These are phyloP conservation scores for Dryococelus australis DNA, from an alignment of 2,888 invertebrate genomes.

Conservation along the genomic window DNA sequence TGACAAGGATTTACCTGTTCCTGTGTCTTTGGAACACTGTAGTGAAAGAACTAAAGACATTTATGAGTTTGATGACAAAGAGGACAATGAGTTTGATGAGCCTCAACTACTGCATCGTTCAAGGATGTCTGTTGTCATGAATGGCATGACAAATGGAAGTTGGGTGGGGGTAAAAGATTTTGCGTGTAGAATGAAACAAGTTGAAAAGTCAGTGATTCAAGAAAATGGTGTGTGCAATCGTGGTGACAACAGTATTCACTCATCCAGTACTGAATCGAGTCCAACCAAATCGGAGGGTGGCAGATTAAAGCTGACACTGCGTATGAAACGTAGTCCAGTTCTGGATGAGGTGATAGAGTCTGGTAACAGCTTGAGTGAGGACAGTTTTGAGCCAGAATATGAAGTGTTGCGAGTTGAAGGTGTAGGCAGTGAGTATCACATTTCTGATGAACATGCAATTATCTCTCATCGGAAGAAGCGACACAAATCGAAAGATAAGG, in stretches of 20 bases:
- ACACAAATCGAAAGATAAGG: constrained; percentile 63
- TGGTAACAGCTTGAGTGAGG: constrained; percentile 73
- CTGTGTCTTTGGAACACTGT: constrained; percentile 18
- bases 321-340: constrained; percentile 87
- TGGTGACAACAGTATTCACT: background rate
- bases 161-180: constrained; percentile 29
- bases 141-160: constrained; percentile 31
- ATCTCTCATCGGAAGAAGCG: constrained; percentile 64
- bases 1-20: constrained; percentile 30
- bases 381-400: constrained; percentile 77
- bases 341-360: constrained; percentile 85
- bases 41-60: constrained; percentile 57
- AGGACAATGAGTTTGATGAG: constrained; percentile 51
- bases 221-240: constrained; percentile 17
- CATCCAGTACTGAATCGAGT: constrained; percentile 31
- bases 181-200: background rate
- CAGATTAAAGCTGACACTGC: constrained; percentile 76
- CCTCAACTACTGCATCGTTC: constrained; percentile 41
- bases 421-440: constrained; percentile 61
- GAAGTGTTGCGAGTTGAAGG: constrained; percentile 86
- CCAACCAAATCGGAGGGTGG: constrained; percentile 39
- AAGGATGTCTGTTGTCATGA: constrained; percentile 30
- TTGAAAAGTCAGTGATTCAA: background rate
- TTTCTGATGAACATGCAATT: constrained; percentile 35
- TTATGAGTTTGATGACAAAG: constrained; percentile 63